These are phyloP conservation scores for Allygus modestus DNA, from an alignment of 2,888 invertebrate species.

Conservation along the genomic window DNA sequence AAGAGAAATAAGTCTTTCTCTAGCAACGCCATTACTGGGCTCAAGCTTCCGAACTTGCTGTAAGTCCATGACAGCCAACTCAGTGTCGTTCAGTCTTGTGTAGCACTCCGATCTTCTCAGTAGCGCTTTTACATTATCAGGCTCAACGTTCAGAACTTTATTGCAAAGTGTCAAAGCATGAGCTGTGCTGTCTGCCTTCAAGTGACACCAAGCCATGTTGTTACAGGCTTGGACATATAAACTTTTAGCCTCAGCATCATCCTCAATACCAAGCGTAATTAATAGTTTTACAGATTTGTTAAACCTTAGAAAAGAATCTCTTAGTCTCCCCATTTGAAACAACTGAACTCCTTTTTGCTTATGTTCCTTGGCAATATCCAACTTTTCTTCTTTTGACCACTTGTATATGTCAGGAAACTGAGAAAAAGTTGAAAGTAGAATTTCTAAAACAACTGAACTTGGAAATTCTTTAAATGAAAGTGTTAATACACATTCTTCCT, in stretches of 20 bases:
- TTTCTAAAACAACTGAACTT: slow-evolving; percentile 52
- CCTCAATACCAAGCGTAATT: slow-evolving; percentile 80
- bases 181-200: slow-evolving; percentile 82
- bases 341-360: slow-evolving; percentile 80
- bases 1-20: slow-evolving; percentile 76
- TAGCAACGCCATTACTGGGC: slow-evolving; percentile 81
- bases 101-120: slow-evolving; percentile 76
- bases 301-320: slow-evolving; percentile 86
- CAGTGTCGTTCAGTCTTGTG: slow-evolving; percentile 80
- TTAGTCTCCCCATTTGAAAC: slow-evolving; percentile 79
- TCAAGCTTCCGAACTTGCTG: slow-evolving; percentile 79
- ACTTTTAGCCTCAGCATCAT: slow-evolving; percentile 77
- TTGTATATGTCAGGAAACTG: slow-evolving; percentile 75
- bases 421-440: slow-evolving; percentile 66
- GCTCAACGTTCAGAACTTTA: slow-evolving; percentile 74
- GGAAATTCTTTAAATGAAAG: slow-evolving; percentile 36
- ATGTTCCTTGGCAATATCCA: slow-evolving; percentile 76
- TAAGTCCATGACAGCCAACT: slow-evolving; percentile 81
- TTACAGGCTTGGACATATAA: slow-evolving; percentile 81
- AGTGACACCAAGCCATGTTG: slow-evolving; percentile 90
- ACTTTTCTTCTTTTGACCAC: slow-evolving; percentile 78
- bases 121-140: slow-evolving; percentile 76
- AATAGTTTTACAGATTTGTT: slow-evolving; percentile 85
- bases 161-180: slow-evolving; percentile 81
- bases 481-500: slow-evolving; percentile 57